Percentiles rank a stretch among this genome's conserved stretches.
phyloP scores from a whole-genome alignment of 2,888 invertebrate genomes.

The Callimorpha dominula region DNA sequence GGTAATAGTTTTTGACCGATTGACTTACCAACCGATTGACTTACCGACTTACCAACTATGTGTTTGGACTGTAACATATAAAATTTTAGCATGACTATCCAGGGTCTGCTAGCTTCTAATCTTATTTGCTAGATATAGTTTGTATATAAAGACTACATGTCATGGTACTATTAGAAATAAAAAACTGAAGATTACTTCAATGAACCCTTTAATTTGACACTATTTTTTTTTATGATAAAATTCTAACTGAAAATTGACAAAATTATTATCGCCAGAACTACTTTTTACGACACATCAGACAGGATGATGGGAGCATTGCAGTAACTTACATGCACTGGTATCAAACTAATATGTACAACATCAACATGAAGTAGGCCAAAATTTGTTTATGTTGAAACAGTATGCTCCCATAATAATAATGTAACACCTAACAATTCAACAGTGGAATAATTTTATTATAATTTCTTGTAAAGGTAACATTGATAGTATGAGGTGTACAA shows the following conservation, averaged over 20 bases:
- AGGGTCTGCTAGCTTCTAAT: no score
- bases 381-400: slow-evolving; percentile 39
- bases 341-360: slow-evolving; percentile 40
- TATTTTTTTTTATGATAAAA: slow-evolving; percentile 70
- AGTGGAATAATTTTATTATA: slow-evolving; percentile 25
- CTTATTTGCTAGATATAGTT: no score
- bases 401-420: slow-evolving; percentile 24
- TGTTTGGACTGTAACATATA: no score
- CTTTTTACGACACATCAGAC: slow-evolving; percentile 38
- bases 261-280: slow-evolving; percentile 51
- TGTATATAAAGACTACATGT: no score
- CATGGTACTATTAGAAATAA: slow-evolving; percentile 51
- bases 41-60: no score
- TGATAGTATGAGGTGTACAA: slow-evolving; percentile 39
- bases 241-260: slow-evolving; percentile 58
- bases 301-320: slow-evolving; percentile 43
- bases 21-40: no score
- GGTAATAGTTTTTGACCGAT: no score
- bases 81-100: no score
- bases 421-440: slow-evolving; percentile 29
- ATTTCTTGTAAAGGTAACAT: slow-evolving; percentile 37
- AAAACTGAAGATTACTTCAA: slow-evolving; percentile 60
- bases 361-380: slow-evolving; percentile 51
- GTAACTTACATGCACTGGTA: slow-evolving; percentile 21
- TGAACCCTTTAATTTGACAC: slow-evolving; percentile 83